A percentile compares a stretch with the other conserved stretches of the same genome.
Conservation (phyloP, 2,888 invertebrate genomes). For the Orthosia cruda region DNA sequence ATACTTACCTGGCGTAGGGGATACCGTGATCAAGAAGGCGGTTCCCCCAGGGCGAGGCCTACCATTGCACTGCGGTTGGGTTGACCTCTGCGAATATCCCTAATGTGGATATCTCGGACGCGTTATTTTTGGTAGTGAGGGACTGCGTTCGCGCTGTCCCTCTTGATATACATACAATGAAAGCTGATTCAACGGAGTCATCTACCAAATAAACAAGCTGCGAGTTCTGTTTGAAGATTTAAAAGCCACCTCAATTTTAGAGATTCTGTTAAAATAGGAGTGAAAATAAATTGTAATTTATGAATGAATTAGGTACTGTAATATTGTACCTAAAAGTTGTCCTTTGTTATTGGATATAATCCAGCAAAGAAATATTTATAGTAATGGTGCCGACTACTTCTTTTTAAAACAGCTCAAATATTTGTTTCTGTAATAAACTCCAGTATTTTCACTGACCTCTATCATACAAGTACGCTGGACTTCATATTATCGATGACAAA, state of each 20-base stretch:
- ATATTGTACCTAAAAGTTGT: not conserved
- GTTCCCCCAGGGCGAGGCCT: constrained; percentile 42
- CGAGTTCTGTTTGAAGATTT: too few species aligned
- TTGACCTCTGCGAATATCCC: constrained; percentile 52
- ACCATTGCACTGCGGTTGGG: constrained; percentile 31
- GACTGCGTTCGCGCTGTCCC: constrained; percentile 41
- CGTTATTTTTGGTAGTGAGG: constrained; percentile 40
- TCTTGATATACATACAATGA: not conserved
- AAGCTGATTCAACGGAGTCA: not conserved
- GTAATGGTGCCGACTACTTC: too few species aligned
- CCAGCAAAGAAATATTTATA: not conserved
- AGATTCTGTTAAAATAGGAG: too few species aligned
- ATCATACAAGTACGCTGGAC: too few species aligned
- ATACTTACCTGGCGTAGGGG: constrained; percentile 44
- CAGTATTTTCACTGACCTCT: too few species aligned
- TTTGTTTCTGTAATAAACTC: too few species aligned
- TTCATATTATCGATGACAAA: too few species aligned
- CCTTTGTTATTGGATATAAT: not conserved
- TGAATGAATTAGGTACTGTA: too few species aligned
- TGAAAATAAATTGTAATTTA: too few species aligned
- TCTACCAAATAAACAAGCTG: too few species aligned
- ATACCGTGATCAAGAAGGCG: constrained; percentile 43
- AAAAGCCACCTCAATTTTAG: too few species aligned
- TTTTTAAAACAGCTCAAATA: too few species aligned
- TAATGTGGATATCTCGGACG: constrained; percentile 67